Percentiles rank a stretch among this genome's conserved stretches.
phyloP scores from a whole-genome alignment of 2,113 vertebrate genomes.

The Crotalus helleri region DNA sequence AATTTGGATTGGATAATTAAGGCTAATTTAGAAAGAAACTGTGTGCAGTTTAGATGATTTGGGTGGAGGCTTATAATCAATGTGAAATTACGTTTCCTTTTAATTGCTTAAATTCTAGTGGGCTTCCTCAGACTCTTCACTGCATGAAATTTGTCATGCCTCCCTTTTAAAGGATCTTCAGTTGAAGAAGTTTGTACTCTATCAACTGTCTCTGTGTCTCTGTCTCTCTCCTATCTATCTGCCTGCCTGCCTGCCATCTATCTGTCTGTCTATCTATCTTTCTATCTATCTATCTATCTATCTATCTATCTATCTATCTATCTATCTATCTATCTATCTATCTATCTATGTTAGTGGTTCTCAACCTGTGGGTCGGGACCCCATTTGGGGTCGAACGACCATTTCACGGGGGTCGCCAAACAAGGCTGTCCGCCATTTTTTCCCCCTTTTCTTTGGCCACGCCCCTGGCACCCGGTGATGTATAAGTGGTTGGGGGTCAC shows the following conservation, averaged over 20 bases:
- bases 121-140: conserved; percentile 33
- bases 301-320: background rate
- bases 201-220: background rate
- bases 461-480: no score
- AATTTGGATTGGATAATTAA: conserved; percentile 60
- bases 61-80: conserved; percentile 44
- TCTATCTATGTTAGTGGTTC: background rate
- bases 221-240: background rate
- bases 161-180: background rate
- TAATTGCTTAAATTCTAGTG: conserved; percentile 46
- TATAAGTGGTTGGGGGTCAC: no score
- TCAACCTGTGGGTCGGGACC: no score
- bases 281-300: no score
- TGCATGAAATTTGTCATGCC: conserved; percentile 9
- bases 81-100: conserved; percentile 49
- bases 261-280: no score
- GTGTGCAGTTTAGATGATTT: conserved; percentile 52
- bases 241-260: no score
- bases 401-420: no score
- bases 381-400: no score
- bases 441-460: no score
- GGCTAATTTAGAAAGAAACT: conserved; percentile 52
- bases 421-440: no score
- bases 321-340: no score
- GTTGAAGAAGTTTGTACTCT: background rate